These are phyloP conservation scores for Catharus bicknelli DNA, from an alignment of 2,113 vertebrate species.

Conservation along the genomic window DNA sequence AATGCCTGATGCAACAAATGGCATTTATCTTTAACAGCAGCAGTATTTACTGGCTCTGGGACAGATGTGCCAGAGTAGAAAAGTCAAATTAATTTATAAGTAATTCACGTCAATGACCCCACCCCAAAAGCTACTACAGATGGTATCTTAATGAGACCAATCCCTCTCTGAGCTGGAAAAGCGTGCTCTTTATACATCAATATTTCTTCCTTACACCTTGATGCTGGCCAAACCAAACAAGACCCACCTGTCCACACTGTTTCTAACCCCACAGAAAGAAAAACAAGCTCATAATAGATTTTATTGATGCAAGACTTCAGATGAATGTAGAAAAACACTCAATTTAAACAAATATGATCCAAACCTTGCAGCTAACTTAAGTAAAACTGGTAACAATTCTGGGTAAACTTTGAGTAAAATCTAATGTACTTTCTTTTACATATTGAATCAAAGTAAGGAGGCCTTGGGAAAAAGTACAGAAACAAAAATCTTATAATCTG, in stretches of 20 bases:
- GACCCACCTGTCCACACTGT: slow-evolving; percentile 13
- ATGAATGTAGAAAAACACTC: neutral
- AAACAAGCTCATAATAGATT: slow-evolving; percentile 3
- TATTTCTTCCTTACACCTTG: slow-evolving; percentile 15
- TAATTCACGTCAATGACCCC: neutral
- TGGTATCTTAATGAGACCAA: neutral
- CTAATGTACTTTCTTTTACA: neutral
- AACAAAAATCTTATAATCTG: neutral
- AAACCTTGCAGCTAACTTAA: neutral
- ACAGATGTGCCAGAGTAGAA: neutral
- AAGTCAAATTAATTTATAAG: neutral
- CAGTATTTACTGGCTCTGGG: neutral
- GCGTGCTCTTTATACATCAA: neutral
- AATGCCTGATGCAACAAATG: fast-evolving
- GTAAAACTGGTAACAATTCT: neutral
- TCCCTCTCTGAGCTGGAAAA: slow-evolving; percentile 24
- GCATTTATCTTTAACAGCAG: neutral
- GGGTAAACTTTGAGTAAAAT: neutral
- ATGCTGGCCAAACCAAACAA: slow-evolving; percentile 56
- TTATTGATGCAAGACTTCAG: neutral
- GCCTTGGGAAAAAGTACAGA: neutral
- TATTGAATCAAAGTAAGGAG: neutral
- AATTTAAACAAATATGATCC: neutral
- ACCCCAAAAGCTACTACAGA: slow-evolving; percentile 7
- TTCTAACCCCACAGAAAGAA: neutral